These are phyloP conservation scores for Antrozous pallidus DNA, from an alignment of 2,797 vertebrate species.

Conservation along the genomic window DNA sequence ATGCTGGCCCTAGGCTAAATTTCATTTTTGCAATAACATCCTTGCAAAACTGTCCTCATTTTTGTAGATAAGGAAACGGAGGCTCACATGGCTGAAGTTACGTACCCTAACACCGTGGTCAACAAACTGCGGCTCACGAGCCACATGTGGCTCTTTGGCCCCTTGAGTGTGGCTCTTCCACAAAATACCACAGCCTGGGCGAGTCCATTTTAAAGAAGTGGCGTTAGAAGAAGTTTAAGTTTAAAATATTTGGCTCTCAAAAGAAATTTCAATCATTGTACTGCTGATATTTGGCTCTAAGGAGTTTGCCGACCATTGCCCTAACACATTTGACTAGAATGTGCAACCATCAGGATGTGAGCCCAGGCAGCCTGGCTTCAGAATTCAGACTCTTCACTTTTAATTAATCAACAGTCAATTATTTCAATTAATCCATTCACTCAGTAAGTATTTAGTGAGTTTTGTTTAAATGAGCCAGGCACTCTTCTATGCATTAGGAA, in stretches of 20 bases:
- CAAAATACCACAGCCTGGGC: no score
- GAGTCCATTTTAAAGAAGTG: no score
- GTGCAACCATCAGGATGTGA: background rate
- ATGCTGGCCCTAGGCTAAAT: background rate
- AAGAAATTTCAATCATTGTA: no score
- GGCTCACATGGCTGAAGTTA: background rate
- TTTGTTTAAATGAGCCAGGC: background rate
- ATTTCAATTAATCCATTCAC: background rate
- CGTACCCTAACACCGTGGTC: background rate
- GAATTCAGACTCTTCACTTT: background rate
- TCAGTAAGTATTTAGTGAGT: background rate
- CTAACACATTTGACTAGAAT: fast-evolving
- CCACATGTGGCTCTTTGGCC: no score
- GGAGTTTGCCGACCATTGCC: background rate
- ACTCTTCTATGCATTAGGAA: background rate
- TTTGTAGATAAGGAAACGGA: background rate
- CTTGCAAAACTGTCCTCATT: no score
- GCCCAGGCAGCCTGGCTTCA: background rate
- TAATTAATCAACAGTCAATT: background rate
- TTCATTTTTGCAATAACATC: no score
- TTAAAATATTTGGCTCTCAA: no score
- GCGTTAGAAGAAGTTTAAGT: no score
- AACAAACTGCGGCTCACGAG: no score
- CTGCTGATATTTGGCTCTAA: no score
- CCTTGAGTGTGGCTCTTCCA: no score